Evolutionary conservation across 2,888 invertebrate species (phyloP).

Genomic region (Hipparchia sbordonii): DNA sequence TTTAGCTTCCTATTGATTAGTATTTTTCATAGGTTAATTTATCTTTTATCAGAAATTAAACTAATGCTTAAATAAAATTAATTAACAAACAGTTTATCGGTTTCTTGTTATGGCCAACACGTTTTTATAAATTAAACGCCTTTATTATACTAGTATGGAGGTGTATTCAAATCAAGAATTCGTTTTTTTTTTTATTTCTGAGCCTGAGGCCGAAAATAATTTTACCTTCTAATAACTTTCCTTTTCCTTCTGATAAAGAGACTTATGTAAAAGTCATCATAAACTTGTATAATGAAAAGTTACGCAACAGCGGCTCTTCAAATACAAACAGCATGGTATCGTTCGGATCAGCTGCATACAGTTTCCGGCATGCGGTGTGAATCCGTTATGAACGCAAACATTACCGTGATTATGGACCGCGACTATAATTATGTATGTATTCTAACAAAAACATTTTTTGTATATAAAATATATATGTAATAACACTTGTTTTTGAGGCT

Average conservation of each 20-base stretch:
- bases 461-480: no score
- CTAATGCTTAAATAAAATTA: no score
- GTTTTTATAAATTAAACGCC: no score
- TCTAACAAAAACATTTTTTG: constrained; percentile 23
- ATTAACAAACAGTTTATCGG: no score
- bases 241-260: constrained; percentile 3
- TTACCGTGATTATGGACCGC: constrained; percentile 36
- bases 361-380: constrained; percentile 39
- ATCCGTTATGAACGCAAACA: constrained; percentile 44
- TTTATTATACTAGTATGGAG: no score
- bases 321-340: constrained; percentile 35
- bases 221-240: background rate
- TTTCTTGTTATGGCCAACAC: no score
- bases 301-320: constrained; percentile 17
- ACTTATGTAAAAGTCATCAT: constrained; percentile 11
- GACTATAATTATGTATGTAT: constrained; percentile 17
- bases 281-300: constrained; percentile 18
- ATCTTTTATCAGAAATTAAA: background rate
- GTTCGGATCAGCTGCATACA: constrained; percentile 40
- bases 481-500: constrained; percentile 1
- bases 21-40: background rate
- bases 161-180: no score
- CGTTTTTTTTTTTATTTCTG: background rate
- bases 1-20: no score
- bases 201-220: background rate